Evolutionary conservation across 2,797 vertebrate species (phyloP), one percentile per base, ranked within the genome.

Genomic region (Craterocephalus amniculus): DNA sequence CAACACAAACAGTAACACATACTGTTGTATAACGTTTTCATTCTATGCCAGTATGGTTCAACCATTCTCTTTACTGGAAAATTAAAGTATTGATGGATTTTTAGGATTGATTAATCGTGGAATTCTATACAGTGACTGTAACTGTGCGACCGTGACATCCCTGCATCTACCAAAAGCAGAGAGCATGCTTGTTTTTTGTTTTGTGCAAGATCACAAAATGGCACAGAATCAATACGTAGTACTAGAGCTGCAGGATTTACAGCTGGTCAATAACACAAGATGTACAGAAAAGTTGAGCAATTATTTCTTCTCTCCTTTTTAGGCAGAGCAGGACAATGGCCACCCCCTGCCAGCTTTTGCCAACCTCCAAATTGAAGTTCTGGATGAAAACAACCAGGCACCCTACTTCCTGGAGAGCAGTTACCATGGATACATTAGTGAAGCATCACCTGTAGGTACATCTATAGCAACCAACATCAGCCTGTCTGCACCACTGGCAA

Each of bases 301-400:
- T 68, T 45, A 22, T 52, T 62, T 63, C 64, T 18, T 61, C 6
- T 63, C 38, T 45, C 10, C 9, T n/a, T 34, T 79, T 56, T 48
- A 99, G 98, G 98, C 97, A 43, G 97, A 99, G 74, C 98, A 99
- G 87, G 96, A 99, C 91, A 99, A 99, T 0, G 97, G 97, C 0
- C 98, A 99, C 66, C 98, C 98, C 3, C 95, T 99, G 27, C 98
- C 98, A 35, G 96, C 96, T 10, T 99, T 99, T 70, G 96, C 98
- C 81, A 97, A 92, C 63, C 95, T 99, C 29, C 96, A 97, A 79
- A 96, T 99, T 0, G 97, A 99, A 87, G 94, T 99, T 67, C 86
- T 99, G 48, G 97, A 99, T 81, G 95, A 97, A 89, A 99, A 99
- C 89, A 98, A 99, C 86, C 97, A 99, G 91, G 95, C 94, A 7